Base-by-base conservation (phyloP, 2,888 invertebrate genomes). In the Cryptus viduatorius region DNA sequence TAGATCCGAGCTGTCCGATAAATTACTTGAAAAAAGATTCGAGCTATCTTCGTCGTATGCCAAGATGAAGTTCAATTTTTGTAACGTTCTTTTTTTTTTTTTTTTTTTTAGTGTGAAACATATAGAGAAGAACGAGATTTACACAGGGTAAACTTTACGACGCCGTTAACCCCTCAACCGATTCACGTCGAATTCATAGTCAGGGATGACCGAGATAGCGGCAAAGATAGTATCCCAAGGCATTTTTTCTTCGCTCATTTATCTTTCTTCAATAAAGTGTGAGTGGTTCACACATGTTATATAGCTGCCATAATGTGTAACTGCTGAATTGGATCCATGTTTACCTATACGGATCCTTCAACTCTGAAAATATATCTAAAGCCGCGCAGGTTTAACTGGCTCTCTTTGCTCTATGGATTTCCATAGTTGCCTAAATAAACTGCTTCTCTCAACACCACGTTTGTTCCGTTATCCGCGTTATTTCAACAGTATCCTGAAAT, bases 141-240 rank as follows among this genome's bases (percentile, higher is more conserved):
- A 84, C 68, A 83, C 46, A 44, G 37, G 56, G 72, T 31, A 14
- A 44, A 46, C 53, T 85, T 88, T 87, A 87, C 80, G 85, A 82
- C 68, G 44, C 67, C 79, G 86, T 89, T 85, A 86, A 87, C 86
- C 72, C 67, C 48, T 61, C 65, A 73, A 37, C 16, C 44, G 31
- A 29, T 64, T 65, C 10, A 12, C 14, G 50, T 61, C 61, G 7
- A 29, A 31, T 14, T 19, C 16, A 37, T 50, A 37, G 37, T 65
- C 12, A 56, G 37, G 29, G 48, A 65, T 72, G 65, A 79, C 53
- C 44, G 46, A 59, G 44, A 80, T 68, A 73, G 56, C 16, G 69
- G 2, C 24, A 16, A 12, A 48, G 46, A 46, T 10, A 53, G 42
- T 31, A 42, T 68, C 42, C 12, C 12, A 14, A 14, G 42, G 19